A percentile compares a stretch with the other conserved stretches of the same genome.
phyloP scores from a whole-genome alignment of 2,888 invertebrate genomes.

The Chydorus sphaericus region DNA sequence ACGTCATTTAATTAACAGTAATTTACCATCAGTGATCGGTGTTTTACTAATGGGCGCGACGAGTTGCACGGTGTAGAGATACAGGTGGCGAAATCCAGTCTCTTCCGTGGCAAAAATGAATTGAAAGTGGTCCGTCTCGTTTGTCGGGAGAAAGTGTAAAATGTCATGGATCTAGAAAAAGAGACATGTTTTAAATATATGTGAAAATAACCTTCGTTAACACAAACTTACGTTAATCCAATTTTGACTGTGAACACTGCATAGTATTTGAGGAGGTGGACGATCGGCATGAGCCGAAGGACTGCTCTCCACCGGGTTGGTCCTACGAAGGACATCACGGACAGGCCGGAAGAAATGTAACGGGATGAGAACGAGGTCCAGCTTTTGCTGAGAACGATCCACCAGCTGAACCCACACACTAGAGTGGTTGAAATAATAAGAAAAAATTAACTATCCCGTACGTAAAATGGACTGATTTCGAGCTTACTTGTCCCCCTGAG shows the following conservation, averaged over 20 bases:
- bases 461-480: background rate
- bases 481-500: conserved; percentile 70
- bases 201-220: background rate
- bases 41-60: conserved; percentile 20
- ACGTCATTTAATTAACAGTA: background rate
- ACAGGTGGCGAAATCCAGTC: conserved; percentile 75
- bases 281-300: background rate
- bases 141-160: conserved; percentile 58
- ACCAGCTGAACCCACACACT: conserved; percentile 87
- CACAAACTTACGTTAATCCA: conserved; percentile 67
- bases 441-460: conserved; percentile 21
- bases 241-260: conserved; percentile 51
- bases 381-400: conserved; percentile 67
- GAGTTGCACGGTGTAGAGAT: conserved; percentile 51
- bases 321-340: conserved; percentile 13
- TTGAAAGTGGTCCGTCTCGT: conserved; percentile 31
- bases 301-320: conserved; percentile 2
- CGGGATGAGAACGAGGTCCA: conserved; percentile 70
- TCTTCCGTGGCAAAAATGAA: conserved; percentile 92
- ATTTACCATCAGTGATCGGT: background rate
- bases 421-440: too few species aligned
- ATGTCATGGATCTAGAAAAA: conserved; percentile 53
- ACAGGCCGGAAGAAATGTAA: conserved; percentile 49
- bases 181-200: background rate
- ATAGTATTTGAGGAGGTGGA: conserved; percentile 41